A percentile compares a stretch with the other conserved stretches of the same genome.
phyloP scores from a whole-genome alignment of 2,888 invertebrate genomes.

The Drosophila stalkeri region DNA sequence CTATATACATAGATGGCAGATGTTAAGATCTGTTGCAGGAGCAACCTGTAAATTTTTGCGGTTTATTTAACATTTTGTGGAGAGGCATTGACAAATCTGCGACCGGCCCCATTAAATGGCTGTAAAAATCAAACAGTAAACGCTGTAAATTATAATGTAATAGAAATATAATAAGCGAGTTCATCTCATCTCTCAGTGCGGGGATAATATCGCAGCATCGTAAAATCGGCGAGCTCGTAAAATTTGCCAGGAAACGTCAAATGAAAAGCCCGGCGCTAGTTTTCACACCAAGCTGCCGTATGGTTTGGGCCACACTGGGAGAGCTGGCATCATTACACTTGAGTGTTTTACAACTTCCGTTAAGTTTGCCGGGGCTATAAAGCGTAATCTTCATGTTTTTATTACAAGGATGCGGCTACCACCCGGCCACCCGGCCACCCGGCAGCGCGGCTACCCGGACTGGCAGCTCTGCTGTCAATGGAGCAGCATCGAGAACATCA shows the following conservation, averaged over 20 bases:
- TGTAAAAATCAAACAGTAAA: slow-evolving; percentile 68
- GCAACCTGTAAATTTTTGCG: slow-evolving; percentile 35
- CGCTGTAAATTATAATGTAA: slow-evolving; percentile 75
- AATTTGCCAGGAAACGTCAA: slow-evolving; percentile 40
- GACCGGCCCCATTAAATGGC: slow-evolving; percentile 53
- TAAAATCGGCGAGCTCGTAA: slow-evolving; percentile 64
- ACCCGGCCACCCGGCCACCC: background rate
- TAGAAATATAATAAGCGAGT: slow-evolving; percentile 74
- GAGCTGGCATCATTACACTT: slow-evolving; percentile 76
- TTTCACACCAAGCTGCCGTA: slow-evolving; percentile 62
- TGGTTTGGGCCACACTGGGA: slow-evolving; percentile 9
- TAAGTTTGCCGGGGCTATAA: slow-evolving; percentile 72
- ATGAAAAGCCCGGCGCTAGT: slow-evolving; percentile 63
- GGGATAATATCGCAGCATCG: slow-evolving; percentile 29
- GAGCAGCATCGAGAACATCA: slow-evolving; percentile 73
- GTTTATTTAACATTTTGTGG: slow-evolving; percentile 51
- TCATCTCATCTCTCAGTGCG: slow-evolving; percentile 31
- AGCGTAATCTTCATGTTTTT: slow-evolving; percentile 81
- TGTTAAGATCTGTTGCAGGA: slow-evolving; percentile 29
- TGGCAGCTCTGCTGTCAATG: slow-evolving; percentile 72
- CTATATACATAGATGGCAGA: slow-evolving; percentile 15
- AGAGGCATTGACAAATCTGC: slow-evolving; percentile 67
- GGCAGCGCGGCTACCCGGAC: background rate
- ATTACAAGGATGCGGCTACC: slow-evolving; percentile 51
- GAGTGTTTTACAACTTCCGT: slow-evolving; percentile 84